A percentile compares a stretch with the other conserved stretches of the same genome.
Conservation (phyloP, 2,113 vertebrate species). For the Pelvicachromis taeniatus region DNA sequence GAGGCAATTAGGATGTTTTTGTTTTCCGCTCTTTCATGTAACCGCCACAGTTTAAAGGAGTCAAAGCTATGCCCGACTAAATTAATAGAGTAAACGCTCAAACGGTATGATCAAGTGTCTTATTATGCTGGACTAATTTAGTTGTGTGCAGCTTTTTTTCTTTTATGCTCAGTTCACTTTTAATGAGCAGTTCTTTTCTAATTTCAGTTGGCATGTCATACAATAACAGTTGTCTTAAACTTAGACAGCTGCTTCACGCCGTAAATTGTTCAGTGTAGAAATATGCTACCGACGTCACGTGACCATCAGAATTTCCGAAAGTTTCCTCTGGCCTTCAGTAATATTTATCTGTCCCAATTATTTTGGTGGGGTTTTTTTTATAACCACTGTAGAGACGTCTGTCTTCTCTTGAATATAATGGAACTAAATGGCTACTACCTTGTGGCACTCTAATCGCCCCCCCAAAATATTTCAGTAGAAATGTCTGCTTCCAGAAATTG, state of each 20-base stretch:
- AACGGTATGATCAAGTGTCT: constrained; percentile 64
- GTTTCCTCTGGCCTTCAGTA: neutral
- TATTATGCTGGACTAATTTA: constrained; percentile 64
- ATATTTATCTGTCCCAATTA: neutral
- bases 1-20: constrained; percentile 63
- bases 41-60: constrained; percentile 35
- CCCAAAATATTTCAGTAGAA: neutral
- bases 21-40: constrained; percentile 56
- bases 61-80: constrained; percentile 47
- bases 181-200: constrained; percentile 56
- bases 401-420: neutral
- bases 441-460: neutral
- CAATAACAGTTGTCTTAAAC: constrained; percentile 11
- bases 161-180: constrained; percentile 53
- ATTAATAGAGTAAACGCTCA: constrained; percentile 69
- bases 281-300: neutral
- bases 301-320: neutral
- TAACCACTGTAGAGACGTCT: neutral
- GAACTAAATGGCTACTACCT: neutral
- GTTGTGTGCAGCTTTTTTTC: constrained; percentile 43
- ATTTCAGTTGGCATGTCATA: constrained; percentile 28
- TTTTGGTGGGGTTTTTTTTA: neutral
- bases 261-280: neutral
- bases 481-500: neutral
- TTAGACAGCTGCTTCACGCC: neutral